phyloP scores from a whole-genome alignment of 2,113 vertebrate species.

The Neodon shergylaensis region DNA sequence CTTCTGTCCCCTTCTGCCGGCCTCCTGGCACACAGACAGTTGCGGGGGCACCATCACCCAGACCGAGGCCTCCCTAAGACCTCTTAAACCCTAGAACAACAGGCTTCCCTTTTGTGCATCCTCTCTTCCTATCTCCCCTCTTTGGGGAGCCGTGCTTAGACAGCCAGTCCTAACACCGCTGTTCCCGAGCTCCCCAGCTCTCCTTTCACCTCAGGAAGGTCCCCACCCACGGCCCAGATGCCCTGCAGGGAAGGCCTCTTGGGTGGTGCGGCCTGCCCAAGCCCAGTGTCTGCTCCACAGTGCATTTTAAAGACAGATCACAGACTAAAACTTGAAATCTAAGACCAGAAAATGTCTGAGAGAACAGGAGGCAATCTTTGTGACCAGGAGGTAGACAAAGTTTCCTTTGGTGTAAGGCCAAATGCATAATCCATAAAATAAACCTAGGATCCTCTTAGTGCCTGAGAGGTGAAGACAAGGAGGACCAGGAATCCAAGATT shows the following conservation, averaged over 20 bases:
- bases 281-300: background rate
- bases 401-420: slow-evolving; percentile 24
- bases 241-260: background rate
- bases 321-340: background rate
- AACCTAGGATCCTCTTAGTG: background rate
- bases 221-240: background rate
- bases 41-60: background rate
- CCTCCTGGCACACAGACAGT: background rate
- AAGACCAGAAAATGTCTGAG: background rate
- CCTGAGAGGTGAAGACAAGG: background rate
- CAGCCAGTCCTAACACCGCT: background rate
- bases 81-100: background rate
- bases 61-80: background rate
- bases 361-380: background rate
- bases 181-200: no score
- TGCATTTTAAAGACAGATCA: background rate
- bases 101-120: background rate
- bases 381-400: background rate
- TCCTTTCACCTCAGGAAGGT: background rate
- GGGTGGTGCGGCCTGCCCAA: background rate
- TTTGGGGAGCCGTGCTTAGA: background rate
- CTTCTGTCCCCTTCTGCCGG: background rate
- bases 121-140: background rate
- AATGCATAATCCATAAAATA: background rate
- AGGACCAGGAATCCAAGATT: background rate